Conservation (phyloP, 2,888 invertebrate genomes). For the Clepsis dumicolana region DNA sequence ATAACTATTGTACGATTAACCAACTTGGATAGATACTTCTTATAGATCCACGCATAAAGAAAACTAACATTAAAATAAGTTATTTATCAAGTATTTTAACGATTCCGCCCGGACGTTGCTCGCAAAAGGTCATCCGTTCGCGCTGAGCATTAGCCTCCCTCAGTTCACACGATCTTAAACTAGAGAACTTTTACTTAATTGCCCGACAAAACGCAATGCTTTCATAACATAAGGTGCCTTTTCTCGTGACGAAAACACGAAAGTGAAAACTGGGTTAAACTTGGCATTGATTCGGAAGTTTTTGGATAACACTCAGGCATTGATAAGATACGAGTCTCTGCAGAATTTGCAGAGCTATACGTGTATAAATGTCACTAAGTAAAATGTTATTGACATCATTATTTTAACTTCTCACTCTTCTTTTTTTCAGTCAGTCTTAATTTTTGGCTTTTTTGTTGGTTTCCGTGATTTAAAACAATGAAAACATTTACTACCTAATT, state of each 20-base stretch:
- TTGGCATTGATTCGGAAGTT: constrained; percentile 38
- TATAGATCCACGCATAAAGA: too few species aligned
- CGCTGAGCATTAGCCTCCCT: constrained; percentile 50
- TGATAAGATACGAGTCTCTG: constrained; percentile 24
- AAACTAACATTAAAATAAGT: constrained; percentile 28
- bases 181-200: constrained; percentile 79
- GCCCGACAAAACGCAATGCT: constrained; percentile 73
- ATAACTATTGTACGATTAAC: too few species aligned
- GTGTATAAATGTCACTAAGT: not conserved
- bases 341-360: not conserved
- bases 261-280: constrained; percentile 73
- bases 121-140: constrained; percentile 50
- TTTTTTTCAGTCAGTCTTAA: too few species aligned
- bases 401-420: too few species aligned
- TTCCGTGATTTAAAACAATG: not conserved
- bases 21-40: too few species aligned
- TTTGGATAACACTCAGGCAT: not conserved
- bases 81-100: constrained; percentile 15
- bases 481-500: too few species aligned
- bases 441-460: not conserved
- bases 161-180: constrained; percentile 70
- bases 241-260: constrained; percentile 65
- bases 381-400: not conserved
- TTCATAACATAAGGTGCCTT: constrained; percentile 69
- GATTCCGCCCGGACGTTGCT: constrained; percentile 9